Conservation (phyloP, 2,113 vertebrate species). For the Urocitellus parryii region DNA sequence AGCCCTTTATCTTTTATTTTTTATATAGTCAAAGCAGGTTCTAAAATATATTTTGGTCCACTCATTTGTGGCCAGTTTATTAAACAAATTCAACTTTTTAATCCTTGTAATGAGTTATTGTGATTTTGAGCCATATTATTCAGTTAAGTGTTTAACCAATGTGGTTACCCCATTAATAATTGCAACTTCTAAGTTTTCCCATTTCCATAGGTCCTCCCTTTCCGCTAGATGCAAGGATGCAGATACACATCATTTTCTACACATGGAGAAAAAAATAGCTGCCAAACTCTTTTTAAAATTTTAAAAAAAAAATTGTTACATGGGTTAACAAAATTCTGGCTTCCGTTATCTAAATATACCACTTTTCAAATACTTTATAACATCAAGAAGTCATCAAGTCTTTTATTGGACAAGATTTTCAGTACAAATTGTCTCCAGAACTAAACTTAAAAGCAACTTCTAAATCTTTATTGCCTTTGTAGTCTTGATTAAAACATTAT, state of each 20-base stretch:
- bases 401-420: slow-evolving; percentile 50
- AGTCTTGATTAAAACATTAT: slow-evolving; percentile 43
- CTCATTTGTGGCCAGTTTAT: slow-evolving; percentile 45
- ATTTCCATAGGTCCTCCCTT: not conserved
- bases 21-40: slow-evolving; percentile 24
- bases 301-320: not conserved
- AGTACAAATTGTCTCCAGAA: slow-evolving; percentile 53
- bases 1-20: slow-evolving; percentile 7
- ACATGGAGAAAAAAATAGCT: not conserved
- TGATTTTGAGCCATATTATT: not conserved
- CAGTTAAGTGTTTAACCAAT: slow-evolving; percentile 20
- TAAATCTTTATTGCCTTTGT: slow-evolving; percentile 52
- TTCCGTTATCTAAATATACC: slow-evolving; percentile 47
- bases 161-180: not conserved
- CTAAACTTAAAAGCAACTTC: slow-evolving; percentile 46
- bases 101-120: slow-evolving; percentile 40
- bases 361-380: slow-evolving; percentile 51
- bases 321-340: slow-evolving; percentile 33
- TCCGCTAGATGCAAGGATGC: not conserved
- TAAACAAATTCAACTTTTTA: slow-evolving; percentile 42
- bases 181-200: not conserved
- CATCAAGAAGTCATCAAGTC: slow-evolving; percentile 59
- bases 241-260: slow-evolving; percentile 3
- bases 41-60: slow-evolving; percentile 28
- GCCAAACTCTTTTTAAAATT: not conserved